Conservation (phyloP, 2,888 invertebrate genomes). For the Sialis fuliginosa region DNA sequence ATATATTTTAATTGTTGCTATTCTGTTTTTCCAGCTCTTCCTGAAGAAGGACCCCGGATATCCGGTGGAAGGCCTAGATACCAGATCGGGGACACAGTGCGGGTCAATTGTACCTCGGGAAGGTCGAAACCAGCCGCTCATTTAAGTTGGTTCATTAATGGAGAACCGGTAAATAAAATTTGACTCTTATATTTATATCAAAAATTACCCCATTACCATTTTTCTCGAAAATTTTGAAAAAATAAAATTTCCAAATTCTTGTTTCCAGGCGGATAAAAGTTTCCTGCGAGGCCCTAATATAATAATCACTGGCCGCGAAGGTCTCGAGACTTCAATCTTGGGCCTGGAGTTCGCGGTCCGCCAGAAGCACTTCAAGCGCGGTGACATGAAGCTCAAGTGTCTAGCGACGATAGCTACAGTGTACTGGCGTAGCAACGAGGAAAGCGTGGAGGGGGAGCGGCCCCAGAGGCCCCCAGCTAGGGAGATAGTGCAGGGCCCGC, state of each 20-base stretch:
- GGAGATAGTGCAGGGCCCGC: conserved; percentile 33
- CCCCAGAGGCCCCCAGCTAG: conserved; percentile 57
- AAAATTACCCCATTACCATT: too few species aligned
- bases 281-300: conserved; percentile 33
- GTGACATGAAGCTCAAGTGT: conserved; percentile 79
- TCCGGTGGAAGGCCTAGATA: conserved; percentile 64
- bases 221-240: too few species aligned
- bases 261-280: conserved; percentile 27
- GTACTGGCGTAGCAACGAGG: conserved; percentile 76
- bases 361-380: conserved; percentile 63
- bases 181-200: too few species aligned
- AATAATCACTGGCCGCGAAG: conserved; percentile 35
- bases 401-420: conserved; percentile 73
- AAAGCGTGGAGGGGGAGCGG: conserved; percentile 66
- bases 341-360: conserved; percentile 68
- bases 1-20: background rate
- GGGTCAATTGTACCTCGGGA: conserved; percentile 74
- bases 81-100: conserved; percentile 64
- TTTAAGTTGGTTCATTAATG: conserved; percentile 76
- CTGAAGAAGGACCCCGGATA: conserved; percentile 67
- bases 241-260: too few species aligned
- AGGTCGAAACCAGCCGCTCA: conserved; percentile 67
- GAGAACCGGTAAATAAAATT: conserved; percentile 37
- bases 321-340: conserved; percentile 60
- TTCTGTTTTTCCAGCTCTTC: conserved; percentile 41